phyloP scores from a whole-genome alignment of 1,140 invertebrate genomes.

The Cyphomyrmex costatus region DNA sequence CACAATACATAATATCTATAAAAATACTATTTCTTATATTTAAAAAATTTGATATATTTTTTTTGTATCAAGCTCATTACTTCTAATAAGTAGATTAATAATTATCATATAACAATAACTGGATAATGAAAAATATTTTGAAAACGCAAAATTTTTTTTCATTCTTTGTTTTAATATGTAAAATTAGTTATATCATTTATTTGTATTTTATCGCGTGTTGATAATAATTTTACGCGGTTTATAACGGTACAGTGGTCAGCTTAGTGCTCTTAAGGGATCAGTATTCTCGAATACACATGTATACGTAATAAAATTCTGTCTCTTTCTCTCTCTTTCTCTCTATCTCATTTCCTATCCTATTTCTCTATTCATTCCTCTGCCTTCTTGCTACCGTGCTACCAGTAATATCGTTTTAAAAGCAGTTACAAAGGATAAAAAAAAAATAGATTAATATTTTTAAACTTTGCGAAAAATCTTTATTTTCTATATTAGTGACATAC shows the following conservation, averaged over 20 bases:
- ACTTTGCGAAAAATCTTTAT: background rate
- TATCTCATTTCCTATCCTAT: background rate
- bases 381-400: background rate
- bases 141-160: background rate
- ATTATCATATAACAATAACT: background rate
- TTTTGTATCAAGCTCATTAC: background rate
- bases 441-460: background rate
- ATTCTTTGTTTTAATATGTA: constrained; percentile 1
- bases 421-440: background rate
- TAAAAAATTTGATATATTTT: background rate
- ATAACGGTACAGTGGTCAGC: constrained; percentile 16
- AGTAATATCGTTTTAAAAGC: constrained; percentile 11
- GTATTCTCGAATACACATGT: background rate
- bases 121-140: background rate
- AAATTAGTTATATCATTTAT: constrained; percentile 28
- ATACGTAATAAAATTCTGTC: constrained; percentile 10
- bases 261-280: constrained; percentile 48
- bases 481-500: background rate
- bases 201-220: constrained; percentile 31
- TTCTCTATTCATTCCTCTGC: constrained; percentile 10
- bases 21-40: constrained; percentile 3
- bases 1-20: constrained; percentile 12
- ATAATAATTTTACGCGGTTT: constrained; percentile 38
- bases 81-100: background rate
- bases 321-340: background rate